Conservation (phyloP, 1,140 invertebrate species). For the Prorops nasuta region DNA sequence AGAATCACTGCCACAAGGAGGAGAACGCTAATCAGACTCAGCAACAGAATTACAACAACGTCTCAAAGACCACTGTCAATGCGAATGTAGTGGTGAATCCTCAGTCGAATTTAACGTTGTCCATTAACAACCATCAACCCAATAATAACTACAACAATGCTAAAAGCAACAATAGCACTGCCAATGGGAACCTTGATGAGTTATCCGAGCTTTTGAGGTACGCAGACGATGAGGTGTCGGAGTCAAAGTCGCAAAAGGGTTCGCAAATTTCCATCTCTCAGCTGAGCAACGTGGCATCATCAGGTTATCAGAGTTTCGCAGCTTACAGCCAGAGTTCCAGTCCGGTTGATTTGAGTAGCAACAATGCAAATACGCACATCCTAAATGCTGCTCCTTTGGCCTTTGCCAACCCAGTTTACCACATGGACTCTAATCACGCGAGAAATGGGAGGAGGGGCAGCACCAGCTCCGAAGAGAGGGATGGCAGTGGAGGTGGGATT, state of each 20-base stretch:
- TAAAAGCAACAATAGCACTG: conserved; percentile 21
- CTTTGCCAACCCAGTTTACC: conserved; percentile 85
- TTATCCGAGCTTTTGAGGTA: conserved; percentile 69
- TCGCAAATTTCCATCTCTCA: conserved; percentile 72
- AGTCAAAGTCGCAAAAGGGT: conserved; percentile 54
- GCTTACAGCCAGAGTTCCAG: conserved; percentile 87
- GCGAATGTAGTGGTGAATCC: conserved; percentile 43
- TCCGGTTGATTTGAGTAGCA: conserved; percentile 71
- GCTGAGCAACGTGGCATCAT: conserved; percentile 79
- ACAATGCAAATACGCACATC: conserved; percentile 57
- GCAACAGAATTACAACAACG: conserved; percentile 52
- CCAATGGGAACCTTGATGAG: conserved; percentile 65
- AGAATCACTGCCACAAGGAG: conserved; percentile 51
- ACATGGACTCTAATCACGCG: conserved; percentile 60
- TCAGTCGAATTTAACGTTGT: conserved; percentile 38
- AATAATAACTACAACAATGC: conserved; percentile 46
- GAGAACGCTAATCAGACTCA: conserved; percentile 58
- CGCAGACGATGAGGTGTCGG: conserved; percentile 52
- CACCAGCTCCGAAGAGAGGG: conserved; percentile 57
- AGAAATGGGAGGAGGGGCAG: conserved; percentile 44
- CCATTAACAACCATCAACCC: conserved; percentile 21
- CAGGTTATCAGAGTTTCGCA: conserved; percentile 87
- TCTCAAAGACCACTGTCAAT: conserved; percentile 52
- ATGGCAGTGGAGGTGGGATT: conserved; percentile 44
- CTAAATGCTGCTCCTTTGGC: conserved; percentile 68